Evolutionary conservation across 2,797 vertebrate species (phyloP).

Genomic region (Prionace glauca): DNA sequence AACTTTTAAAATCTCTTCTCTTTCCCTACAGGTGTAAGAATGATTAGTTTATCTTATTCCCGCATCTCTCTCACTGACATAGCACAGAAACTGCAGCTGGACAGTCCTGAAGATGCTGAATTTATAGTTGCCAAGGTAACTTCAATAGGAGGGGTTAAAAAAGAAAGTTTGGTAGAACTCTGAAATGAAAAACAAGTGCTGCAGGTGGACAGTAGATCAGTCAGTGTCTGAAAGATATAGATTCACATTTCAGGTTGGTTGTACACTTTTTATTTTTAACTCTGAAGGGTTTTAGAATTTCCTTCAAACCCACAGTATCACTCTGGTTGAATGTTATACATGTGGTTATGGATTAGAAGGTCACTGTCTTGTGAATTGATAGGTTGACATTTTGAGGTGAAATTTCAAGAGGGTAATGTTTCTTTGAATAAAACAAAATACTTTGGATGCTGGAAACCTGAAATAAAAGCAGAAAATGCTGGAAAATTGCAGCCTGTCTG

Average conservation of each 20-base stretch:
- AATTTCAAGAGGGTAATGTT: background rate
- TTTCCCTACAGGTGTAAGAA: conserved; percentile 72
- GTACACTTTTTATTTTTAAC: background rate
- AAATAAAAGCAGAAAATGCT: no score
- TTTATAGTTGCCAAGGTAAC: conserved; percentile 95
- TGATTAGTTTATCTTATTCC: conserved; percentile 96
- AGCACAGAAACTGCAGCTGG: conserved; percentile 89
- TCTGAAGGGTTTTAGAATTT: no score
- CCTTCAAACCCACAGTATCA: background rate
- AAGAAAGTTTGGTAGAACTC: background rate
- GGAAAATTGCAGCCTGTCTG: no score
- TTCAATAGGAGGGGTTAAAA: background rate
- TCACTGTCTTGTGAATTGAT: background rate
- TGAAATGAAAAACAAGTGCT: background rate
- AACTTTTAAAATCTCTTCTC: background rate
- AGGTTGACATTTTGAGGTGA: background rate
- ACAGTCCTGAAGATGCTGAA: conserved; percentile 90
- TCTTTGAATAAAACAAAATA: no score
- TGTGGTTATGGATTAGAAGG: background rate
- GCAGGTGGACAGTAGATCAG: background rate
- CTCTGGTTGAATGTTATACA: background rate
- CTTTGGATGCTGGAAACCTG: no score
- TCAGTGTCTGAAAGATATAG: background rate
- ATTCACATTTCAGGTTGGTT: background rate
- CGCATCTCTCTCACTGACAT: conserved; percentile 91